Conservation (phyloP, 2,888 invertebrate genomes). For the Drepana falcataria region DNA sequence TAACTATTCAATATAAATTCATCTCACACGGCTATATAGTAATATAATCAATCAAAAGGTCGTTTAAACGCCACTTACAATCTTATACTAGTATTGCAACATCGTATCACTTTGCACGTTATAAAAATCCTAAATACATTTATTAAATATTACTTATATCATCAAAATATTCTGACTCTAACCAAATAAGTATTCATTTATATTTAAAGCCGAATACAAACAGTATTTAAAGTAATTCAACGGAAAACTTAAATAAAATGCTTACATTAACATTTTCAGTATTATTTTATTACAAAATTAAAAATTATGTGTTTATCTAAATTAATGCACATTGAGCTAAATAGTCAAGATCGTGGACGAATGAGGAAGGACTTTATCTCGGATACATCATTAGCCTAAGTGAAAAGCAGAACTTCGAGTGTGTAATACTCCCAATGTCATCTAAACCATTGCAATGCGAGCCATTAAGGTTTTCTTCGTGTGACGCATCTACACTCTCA, state of each 20-base stretch:
- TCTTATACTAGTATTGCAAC: conserved; percentile 76
- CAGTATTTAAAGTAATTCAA: conserved; percentile 4
- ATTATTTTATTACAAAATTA: too few relatives aligned
- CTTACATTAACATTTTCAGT: conserved; percentile 6
- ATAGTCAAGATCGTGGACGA: too few relatives aligned
- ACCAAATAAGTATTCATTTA: neutral
- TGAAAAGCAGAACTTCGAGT: too few relatives aligned
- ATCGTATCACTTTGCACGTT: conserved; percentile 70
- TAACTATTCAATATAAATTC: conserved; percentile 29
- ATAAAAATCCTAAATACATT: conserved; percentile 31
- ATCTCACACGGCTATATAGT: conserved; percentile 25
- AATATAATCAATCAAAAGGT: conserved; percentile 24
- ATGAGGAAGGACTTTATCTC: too few relatives aligned
- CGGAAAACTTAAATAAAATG: conserved; percentile 8
- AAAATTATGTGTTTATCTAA: too few relatives aligned
- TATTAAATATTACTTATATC: conserved; percentile 22
- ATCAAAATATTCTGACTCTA: conserved; percentile 7
- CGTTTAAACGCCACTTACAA: conserved; percentile 43
- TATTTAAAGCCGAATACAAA: conserved; percentile 5
- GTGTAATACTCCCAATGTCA: too few relatives aligned
- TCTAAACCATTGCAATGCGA: too few relatives aligned
- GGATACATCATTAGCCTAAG: too few relatives aligned
- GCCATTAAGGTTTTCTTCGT: too few relatives aligned
- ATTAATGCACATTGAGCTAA: too few relatives aligned
- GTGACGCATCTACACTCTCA: too few relatives aligned